Base-by-base conservation (phyloP, 2,113 vertebrate species). In the Xyrauchen texanus region DNA sequence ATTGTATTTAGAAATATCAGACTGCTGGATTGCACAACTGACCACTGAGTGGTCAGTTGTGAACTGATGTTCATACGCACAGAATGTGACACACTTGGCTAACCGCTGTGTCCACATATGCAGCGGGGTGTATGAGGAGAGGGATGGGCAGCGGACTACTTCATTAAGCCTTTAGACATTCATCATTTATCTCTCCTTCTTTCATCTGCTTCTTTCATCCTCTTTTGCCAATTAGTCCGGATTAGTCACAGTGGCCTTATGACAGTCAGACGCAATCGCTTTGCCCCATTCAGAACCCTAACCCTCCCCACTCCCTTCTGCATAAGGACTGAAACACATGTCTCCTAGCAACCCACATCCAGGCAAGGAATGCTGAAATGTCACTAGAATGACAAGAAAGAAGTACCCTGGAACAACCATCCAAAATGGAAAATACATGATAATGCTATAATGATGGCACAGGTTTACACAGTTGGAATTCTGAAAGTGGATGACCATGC, bases 331-430 rank as follows among this genome's bases (percentile, higher is more conserved):
- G 74, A 72, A 80, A 72, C 76, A 73, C 62, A 63, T 76, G 82
- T 86, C 82, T 86, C 85, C 85, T 86, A 82, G 85, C 85, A 86
- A 86, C 85, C 64, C 44, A 15, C 68, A 78, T 79, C 51, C 77
- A 78, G 62, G 64, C 65, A 71, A 72, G 70, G 62, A 72, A 81
- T 74, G 81, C 80, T 58, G 58, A 82, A 82, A 82, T 82, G 83
- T 77, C 52, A 84, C 21, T 15, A 47, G 79, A 81, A 81, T 81
- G 79, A 74, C 75, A 76, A 81, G 60, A 80, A 15, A 74, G 11
- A 60, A 9, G 5, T 45, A 15, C 49, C 3, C 2, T 53, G 49
- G 21, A 74, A 16, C 73, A 47, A 62, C 67, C 53, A 66, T 70
- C 62, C 72, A 60, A 47, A 58, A 72, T 55, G 63, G 67, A 84